These are phyloP conservation scores for Synanthedon formicaeformis DNA, from an alignment of 2,888 invertebrate species.

Conservation along the genomic window DNA sequence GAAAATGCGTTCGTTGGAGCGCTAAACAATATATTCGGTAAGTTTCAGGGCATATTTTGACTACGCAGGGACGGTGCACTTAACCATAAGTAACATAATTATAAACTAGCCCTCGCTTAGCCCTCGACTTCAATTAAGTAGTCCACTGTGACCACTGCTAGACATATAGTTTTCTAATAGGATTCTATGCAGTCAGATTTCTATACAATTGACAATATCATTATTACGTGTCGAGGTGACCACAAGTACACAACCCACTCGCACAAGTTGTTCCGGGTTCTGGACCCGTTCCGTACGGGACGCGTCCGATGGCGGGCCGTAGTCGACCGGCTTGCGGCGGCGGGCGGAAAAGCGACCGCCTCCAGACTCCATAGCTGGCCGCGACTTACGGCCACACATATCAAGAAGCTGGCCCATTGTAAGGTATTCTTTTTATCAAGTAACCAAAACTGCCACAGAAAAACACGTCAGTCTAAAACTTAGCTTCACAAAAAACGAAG, in stretches of 20 bases:
- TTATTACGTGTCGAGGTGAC: constrained; percentile 24
- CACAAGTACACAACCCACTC: constrained; percentile 48
- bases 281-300: constrained; percentile 45
- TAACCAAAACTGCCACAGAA: background rate
- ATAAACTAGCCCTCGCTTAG: no score
- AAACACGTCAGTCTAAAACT: no score
- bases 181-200: no score
- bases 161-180: no score
- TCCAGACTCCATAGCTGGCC: constrained; percentile 26
- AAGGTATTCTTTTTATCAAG: constrained; percentile 25
- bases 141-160: no score
- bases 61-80: no score
- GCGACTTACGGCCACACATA: constrained; percentile 15
- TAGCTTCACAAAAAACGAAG: no score
- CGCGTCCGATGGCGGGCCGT: constrained; percentile 55
- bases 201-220: no score
- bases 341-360: constrained; percentile 37
- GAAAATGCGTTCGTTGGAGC: constrained; percentile 38
- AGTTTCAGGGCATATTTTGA: background rate
- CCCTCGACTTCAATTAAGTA: no score
- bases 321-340: constrained; percentile 34
- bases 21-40: constrained; percentile 47
- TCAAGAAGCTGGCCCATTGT: constrained; percentile 37
- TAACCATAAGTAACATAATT: no score
- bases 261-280: constrained; percentile 38